These are phyloP conservation scores for Folsomia candida DNA, from an alignment of 2,888 invertebrate genomes.

Conservation along the genomic window DNA sequence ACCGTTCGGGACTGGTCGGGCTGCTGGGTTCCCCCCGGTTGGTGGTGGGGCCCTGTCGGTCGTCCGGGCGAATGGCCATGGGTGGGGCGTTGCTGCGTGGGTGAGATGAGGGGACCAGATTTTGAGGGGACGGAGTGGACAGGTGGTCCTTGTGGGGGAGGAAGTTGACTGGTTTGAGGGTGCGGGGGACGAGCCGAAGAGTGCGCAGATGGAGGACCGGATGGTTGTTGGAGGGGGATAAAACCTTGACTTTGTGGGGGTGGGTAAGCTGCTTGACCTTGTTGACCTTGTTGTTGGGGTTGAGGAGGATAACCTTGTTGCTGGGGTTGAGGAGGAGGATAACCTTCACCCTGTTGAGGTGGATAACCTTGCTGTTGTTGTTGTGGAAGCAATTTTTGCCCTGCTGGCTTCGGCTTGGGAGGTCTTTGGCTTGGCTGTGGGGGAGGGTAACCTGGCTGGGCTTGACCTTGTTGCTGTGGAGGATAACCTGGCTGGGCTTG, in stretches of 20 bases:
- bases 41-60: neutral
- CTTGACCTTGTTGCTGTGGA: neutral
- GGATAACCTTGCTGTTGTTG: neutral
- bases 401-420: slow-evolving; percentile 53
- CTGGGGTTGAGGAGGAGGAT: neutral
- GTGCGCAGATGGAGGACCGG: neutral
- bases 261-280: neutral
- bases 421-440: neutral
- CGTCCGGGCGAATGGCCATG: neutral
- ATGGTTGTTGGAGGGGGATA: neutral
- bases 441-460: too few species aligned
- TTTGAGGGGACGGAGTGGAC: neutral
- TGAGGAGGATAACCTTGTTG: neutral
- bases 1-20: neutral
- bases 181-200: neutral
- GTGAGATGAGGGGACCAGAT: too few species aligned
- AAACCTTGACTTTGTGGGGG: neutral
- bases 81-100: neutral
- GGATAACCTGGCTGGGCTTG: neutral
- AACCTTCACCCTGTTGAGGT: neutral
- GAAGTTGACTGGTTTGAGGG: neutral
- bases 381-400: slow-evolving; percentile 53
- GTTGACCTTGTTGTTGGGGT: neutral
- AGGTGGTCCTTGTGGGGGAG: neutral
- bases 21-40: too few species aligned